Evolutionary conservation across 2,113 vertebrate genomes (phyloP), one percentile per base, ranked within the genome.

Genomic region (Psephotus haematonotus): DNA sequence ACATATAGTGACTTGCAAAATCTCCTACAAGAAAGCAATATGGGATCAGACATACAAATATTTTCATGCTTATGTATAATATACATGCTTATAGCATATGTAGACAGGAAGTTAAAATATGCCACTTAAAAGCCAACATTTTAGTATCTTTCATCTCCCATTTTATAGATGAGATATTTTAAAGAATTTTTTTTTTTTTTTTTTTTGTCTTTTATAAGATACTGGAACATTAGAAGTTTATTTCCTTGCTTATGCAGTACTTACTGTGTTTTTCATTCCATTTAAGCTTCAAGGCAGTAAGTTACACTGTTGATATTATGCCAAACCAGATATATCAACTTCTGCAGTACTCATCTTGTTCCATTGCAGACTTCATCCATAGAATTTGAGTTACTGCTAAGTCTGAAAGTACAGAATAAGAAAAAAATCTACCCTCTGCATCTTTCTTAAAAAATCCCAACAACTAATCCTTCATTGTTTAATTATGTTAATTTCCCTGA

Each of bases 71-170:
- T 53, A 39, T 20, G 6, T 31, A 18, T 41, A 50, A 22, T 39
- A 35, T 16, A 15, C 2, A 13, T 31, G 2, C 5, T 28, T 29
- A 28, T 10, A 25, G 4, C 27, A 44, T 33, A 67, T 8, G 43
- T 20, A 28, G 0, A 15, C 1, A 35, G 25, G 20, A 89, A 53
- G 6, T 70, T 74, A 65, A 93, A 72, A 72, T 86, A 90, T 9
- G 8, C 13, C 11, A 44, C 9, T 74, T 68, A 22, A 14, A 49
- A 52, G 7, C 16, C 25, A 46, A 14, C 2, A 1, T 29, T 17
- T 46, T 60, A 57, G 16, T 55, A 69, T 44, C 31, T 64, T 68
- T 31, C 18, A 28, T n/a, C 13, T 64, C 17, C 3, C 0, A 0
- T 68, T 85, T 53, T 46, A 5, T 46, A 75, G 10, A 9, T 39